Evolutionary conservation across 2,797 vertebrate genomes (phyloP).

Genomic region (Nannoperca obscura): DNA sequence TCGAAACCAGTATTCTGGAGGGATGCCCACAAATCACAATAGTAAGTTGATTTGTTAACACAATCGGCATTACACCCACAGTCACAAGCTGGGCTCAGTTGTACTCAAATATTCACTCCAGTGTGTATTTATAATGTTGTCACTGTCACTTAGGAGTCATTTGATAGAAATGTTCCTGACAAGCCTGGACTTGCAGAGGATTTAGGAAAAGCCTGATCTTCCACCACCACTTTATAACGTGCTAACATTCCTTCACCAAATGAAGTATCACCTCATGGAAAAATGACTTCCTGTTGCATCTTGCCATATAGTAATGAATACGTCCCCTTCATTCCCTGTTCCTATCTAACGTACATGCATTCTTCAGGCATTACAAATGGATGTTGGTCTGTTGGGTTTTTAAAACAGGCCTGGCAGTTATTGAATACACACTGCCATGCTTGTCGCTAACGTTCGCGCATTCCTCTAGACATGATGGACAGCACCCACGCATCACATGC

Average conservation of each 20-base stretch:
- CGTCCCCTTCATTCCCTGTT: slow-evolving; percentile 55
- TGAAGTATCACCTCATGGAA: slow-evolving; percentile 61
- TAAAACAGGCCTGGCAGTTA: slow-evolving; percentile 76
- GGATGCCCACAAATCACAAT: slow-evolving; percentile 44
- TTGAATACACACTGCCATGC: slow-evolving; percentile 51
- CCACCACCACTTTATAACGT: slow-evolving; percentile 71
- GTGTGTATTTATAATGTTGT: slow-evolving; percentile 64
- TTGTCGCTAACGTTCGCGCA: slow-evolving; percentile 73
- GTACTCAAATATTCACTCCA: slow-evolving; percentile 24
- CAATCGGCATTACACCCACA: slow-evolving; percentile 20
- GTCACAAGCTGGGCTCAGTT: slow-evolving; percentile 19
- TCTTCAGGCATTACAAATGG: slow-evolving; percentile 75
- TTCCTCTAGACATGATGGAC: slow-evolving; percentile 63
- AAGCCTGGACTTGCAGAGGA: slow-evolving; percentile 73
- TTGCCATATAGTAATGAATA: slow-evolving; percentile 41
- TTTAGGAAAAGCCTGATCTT: slow-evolving; percentile 82
- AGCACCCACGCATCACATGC: slow-evolving; percentile 62
- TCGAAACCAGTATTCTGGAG: slow-evolving; percentile 58
- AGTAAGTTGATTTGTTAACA: slow-evolving; percentile 18
- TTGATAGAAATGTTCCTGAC: slow-evolving; percentile 59
- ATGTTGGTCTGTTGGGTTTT: slow-evolving; percentile 76
- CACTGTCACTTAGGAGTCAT: slow-evolving; percentile 73
- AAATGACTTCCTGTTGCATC: slow-evolving; percentile 68
- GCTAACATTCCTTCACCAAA: slow-evolving; percentile 72
- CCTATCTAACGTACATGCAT: slow-evolving; percentile 80